These are phyloP conservation scores for Diadegma fenestrale DNA, from an alignment of 2,888 invertebrate genomes.

Conservation along the genomic window DNA sequence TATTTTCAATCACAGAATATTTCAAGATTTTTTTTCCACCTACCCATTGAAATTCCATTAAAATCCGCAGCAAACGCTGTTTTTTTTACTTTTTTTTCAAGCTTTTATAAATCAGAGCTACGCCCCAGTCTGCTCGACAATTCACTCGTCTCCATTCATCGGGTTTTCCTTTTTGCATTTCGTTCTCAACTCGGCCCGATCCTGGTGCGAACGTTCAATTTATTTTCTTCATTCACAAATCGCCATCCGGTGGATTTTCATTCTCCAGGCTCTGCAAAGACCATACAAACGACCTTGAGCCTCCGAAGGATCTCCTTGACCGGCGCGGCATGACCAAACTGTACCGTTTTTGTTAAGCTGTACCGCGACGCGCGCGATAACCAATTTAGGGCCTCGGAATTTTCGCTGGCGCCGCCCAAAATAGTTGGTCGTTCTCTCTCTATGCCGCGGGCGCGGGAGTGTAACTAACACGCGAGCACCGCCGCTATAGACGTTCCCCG, in stretches of 20 bases:
- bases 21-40: slow-evolving; percentile 16
- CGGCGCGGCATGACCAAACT: slow-evolving; percentile 69
- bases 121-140: not conserved
- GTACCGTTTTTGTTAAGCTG: slow-evolving; percentile 73
- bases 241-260: not conserved
- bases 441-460: slow-evolving; percentile 55
- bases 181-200: not conserved
- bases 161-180: not conserved
- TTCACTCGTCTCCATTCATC: slow-evolving; percentile 1
- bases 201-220: not conserved
- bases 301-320: slow-evolving; percentile 78
- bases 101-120: slow-evolving; percentile 11
- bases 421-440: slow-evolving; percentile 76
- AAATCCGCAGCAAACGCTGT: not conserved
- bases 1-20: slow-evolving; percentile 14
- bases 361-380: slow-evolving; percentile 77
- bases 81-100: not conserved
- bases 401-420: slow-evolving; percentile 81
- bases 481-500: slow-evolving; percentile 59
- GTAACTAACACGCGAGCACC: slow-evolving; percentile 31
- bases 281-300: slow-evolving; percentile 57
- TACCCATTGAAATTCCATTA: slow-evolving; percentile 8
- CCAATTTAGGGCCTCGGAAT: slow-evolving; percentile 83
- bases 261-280: not conserved
- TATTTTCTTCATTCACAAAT: not conserved